Percentiles rank a stretch among this genome's conserved stretches.
phyloP scores from a whole-genome alignment of 2,888 invertebrate species.

The Frankliniella fusca region DNA sequence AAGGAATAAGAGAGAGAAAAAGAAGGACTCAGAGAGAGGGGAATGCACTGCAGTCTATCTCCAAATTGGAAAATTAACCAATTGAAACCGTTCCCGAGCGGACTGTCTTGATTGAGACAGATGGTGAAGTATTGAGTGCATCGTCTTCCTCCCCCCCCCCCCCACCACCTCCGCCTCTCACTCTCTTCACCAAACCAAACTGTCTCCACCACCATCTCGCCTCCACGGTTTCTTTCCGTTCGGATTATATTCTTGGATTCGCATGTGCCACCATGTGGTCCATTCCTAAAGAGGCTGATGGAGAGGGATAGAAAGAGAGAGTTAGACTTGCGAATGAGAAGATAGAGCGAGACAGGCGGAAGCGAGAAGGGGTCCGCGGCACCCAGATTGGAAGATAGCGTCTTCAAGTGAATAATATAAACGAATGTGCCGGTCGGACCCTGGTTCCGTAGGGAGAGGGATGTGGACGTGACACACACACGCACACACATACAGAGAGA shows the following conservation, averaged over 20 bases:
- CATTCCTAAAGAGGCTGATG: too few relatives aligned
- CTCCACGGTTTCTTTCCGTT: background rate
- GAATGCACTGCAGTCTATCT: background rate
- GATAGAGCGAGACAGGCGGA: background rate
- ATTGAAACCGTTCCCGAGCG: constrained; percentile 8
- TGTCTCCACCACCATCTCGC: background rate
- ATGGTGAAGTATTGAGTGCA: constrained; percentile 22
- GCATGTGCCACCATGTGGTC: background rate
- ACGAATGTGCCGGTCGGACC: background rate
- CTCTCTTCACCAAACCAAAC: background rate
- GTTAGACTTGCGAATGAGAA: too few relatives aligned
- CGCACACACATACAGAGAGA: too few relatives aligned
- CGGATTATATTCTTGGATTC: background rate
- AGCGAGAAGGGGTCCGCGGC: background rate
- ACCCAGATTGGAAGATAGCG: background rate
- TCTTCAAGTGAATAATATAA: constrained; percentile 23
- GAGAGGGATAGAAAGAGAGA: too few relatives aligned
- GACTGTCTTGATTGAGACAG: constrained; percentile 14
- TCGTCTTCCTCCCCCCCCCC: background rate
- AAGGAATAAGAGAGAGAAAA: background rate
- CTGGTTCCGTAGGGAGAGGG: too few relatives aligned
- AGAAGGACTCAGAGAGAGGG: background rate
- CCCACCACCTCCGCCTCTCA: background rate
- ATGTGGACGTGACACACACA: too few relatives aligned
- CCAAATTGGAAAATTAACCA: constrained; percentile 23